Evolutionary conservation across 2,113 vertebrate species (phyloP), one percentile per base, ranked within the genome.

Genomic region (Otis tarda): DNA sequence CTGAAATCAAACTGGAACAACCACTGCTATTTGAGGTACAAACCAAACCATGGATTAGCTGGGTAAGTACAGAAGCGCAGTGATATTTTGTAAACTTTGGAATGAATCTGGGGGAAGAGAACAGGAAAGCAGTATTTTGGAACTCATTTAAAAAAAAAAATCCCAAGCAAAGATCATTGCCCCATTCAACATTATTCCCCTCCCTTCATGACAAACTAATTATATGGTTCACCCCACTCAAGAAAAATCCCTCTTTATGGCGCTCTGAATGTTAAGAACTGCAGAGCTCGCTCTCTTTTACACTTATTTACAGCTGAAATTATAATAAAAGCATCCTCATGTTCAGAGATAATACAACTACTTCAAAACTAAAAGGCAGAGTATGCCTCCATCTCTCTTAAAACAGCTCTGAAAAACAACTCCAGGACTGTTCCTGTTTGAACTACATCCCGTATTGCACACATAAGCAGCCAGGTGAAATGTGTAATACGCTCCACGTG

Each of bases 401-500:
- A 83, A 70, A 39, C 3, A 33, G 2, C n/a, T 61, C 57, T 69
- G 53, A 75, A 69, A 49, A 91, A 53, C 13, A 87, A 30, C 14
- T n/a, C 49, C 27, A 35, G 15, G 16, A 9, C 20, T 41, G 25
- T 25, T 70, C 33, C 64, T 35, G 15, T 25, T 52, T 9, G 2
- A 68, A 69, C 69, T 11, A 23, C 1, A 19, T 31, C 43, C 27
- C 21, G 1, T 10, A 50, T 20, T 18, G 33, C 68, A 49, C 33
- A 69, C 8, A 37, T 7, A 16, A 24, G 33, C 47, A 82, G 37
- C 41, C 39, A 4, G 14, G 7, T 17, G 41, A 94, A 89, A 60
- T 3, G 14, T 4, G 2, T 9, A 50, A 47, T 6, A 73, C 12
- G 30, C 49, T 73, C 57, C 12, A 6, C 0, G 0, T 16, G 59